Percentiles rank a stretch among this genome's conserved stretches.
These are phyloP conservation scores for Camarhynchus parvulus DNA, from an alignment of 2,113 vertebrate species.

Conservation along the genomic window DNA sequence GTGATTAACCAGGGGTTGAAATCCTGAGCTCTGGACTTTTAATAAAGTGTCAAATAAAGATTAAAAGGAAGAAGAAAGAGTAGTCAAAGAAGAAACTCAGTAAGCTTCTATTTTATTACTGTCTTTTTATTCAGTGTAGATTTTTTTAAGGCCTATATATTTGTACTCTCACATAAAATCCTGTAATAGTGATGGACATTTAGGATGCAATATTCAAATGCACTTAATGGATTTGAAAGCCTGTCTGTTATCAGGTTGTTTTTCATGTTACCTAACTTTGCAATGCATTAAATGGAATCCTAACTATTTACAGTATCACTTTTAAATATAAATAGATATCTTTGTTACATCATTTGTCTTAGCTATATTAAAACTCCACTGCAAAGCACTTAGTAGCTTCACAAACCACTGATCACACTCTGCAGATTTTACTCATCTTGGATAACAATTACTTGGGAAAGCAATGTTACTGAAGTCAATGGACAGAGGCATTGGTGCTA, in stretches of 20 bases:
- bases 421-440: neutral
- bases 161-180: neutral
- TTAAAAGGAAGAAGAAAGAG: slow-evolving; percentile 14
- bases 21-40: slow-evolving; percentile 32
- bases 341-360: slow-evolving; percentile 3
- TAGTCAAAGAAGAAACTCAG: neutral
- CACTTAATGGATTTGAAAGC: neutral
- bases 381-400: neutral
- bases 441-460: neutral
- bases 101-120: neutral
- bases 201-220: neutral
- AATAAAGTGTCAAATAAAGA: slow-evolving; percentile 53
- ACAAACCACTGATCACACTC: neutral
- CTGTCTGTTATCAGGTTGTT: neutral
- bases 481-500: neutral
- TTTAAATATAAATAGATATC: neutral
- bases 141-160: neutral
- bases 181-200: neutral
- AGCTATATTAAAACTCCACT: neutral
- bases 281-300: neutral
- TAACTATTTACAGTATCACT: neutral
- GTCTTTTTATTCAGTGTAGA: neutral
- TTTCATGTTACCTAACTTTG: neutral
- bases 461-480: neutral
- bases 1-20: slow-evolving; percentile 37